phyloP scores from a whole-genome alignment of 2,888 invertebrate species.

The Phaedon cochleariae region DNA sequence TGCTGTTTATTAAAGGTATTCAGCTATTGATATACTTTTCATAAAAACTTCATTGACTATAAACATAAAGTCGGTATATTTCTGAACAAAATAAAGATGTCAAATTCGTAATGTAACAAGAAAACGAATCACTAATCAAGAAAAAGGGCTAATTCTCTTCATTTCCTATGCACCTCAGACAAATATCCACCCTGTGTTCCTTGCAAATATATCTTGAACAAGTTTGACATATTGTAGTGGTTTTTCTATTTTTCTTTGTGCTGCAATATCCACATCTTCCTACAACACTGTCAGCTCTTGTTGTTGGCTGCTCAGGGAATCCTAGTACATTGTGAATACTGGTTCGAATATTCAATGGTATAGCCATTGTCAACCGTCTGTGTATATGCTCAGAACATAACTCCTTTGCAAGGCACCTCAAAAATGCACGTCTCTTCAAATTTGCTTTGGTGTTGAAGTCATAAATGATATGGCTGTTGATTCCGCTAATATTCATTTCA shows the following conservation, averaged over 20 bases:
- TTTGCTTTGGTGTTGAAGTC: no score
- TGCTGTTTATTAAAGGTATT: no score
- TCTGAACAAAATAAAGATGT: constrained; percentile 3
- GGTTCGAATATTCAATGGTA: constrained; percentile 1
- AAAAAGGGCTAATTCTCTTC: constrained; percentile 5
- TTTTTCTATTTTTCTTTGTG: constrained; percentile 12
- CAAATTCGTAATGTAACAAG: constrained; percentile 4
- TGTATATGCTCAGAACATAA: constrained; percentile 14
- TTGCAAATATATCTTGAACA: constrained; percentile 16
- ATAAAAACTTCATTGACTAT: no score
- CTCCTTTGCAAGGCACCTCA: neutral
- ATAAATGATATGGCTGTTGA: no score
- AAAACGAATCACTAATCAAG: neutral
- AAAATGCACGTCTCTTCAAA: no score
- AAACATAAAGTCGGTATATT: no score
- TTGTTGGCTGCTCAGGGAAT: neutral
- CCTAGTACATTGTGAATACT: constrained; percentile 6
- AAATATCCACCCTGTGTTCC: constrained; percentile 12
- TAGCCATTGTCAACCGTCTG: constrained; percentile 1
- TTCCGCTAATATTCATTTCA: no score
- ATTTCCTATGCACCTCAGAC: constrained; percentile 3
- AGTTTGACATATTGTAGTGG: constrained; percentile 4
- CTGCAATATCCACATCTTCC: constrained; percentile 1
- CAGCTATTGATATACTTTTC: constrained; percentile 2
- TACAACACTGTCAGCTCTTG: neutral